These are phyloP conservation scores for Pheosia tremula DNA, from an alignment of 2,888 invertebrate genomes.

Conservation along the genomic window DNA sequence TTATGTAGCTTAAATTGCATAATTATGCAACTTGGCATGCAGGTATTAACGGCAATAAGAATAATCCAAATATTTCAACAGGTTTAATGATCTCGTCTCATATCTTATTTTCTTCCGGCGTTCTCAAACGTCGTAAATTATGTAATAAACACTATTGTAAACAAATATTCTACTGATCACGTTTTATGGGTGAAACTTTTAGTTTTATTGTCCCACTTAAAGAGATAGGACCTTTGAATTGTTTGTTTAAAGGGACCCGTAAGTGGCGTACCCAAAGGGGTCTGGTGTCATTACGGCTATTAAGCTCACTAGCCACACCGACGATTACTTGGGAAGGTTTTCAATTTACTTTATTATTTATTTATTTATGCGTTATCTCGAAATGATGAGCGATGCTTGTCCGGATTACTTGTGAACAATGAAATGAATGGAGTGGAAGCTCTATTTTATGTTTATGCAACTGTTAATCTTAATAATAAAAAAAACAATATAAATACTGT, in stretches of 20 bases:
- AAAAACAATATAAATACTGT: too few species aligned
- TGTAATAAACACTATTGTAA: slow-evolving; percentile 17
- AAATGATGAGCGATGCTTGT: slow-evolving; percentile 71
- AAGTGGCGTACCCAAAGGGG: slow-evolving; percentile 63
- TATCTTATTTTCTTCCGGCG: not conserved
- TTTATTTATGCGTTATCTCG: slow-evolving; percentile 80
- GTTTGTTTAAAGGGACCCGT: slow-evolving; percentile 53
- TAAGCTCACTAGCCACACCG: slow-evolving; percentile 55
- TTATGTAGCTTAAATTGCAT: too few species aligned
- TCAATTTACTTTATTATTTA: slow-evolving; percentile 84
- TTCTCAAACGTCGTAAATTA: not conserved
- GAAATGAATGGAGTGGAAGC: slow-evolving; percentile 45
- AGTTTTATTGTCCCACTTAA: slow-evolving; percentile 39
- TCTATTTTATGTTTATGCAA: not conserved
- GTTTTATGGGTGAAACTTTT: slow-evolving; percentile 29
- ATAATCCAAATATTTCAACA: too few species aligned
- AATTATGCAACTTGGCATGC: too few species aligned
- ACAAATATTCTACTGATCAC: slow-evolving; percentile 22
- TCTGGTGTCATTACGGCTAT: slow-evolving; percentile 75
- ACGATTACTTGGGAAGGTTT: slow-evolving; percentile 68
- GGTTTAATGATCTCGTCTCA: too few species aligned
- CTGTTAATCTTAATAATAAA: too few species aligned
- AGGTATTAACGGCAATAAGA: too few species aligned
- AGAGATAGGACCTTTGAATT: slow-evolving; percentile 30
- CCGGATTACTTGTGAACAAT: slow-evolving; percentile 40